Evolutionary conservation across 2,113 vertebrate genomes (phyloP).

Genomic region (Microtus montanus): DNA sequence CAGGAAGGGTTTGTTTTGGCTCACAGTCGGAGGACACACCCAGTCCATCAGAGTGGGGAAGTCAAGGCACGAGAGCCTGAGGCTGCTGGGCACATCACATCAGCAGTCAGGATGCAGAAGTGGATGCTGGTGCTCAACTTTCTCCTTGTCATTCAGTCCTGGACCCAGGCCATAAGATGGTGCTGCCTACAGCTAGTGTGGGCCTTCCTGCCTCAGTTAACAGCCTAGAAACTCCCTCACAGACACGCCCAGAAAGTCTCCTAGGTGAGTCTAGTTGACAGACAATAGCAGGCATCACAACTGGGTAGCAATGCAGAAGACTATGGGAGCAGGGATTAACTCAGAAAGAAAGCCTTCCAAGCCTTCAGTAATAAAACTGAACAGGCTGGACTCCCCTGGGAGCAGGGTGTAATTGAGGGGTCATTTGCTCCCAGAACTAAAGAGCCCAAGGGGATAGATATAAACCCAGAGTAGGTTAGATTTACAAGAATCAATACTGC

Average conservation of each 20-base stretch:
- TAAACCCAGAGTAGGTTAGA: neutral
- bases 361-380: neutral
- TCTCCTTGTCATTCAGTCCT: neutral
- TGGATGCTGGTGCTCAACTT: no score
- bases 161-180: neutral
- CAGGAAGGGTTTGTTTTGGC: neutral
- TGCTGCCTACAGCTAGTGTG: no score
- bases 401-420: neutral
- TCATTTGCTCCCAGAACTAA: slow-evolving; percentile 22
- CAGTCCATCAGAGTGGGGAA: neutral
- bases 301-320: neutral
- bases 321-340: neutral
- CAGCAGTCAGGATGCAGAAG: neutral
- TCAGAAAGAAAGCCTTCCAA: neutral
- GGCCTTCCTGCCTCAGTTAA: neutral
- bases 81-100: neutral
- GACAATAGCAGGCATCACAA: neutral
- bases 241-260: neutral
- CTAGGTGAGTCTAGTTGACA: neutral
- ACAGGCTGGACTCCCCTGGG: neutral
- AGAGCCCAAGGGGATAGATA: neutral
- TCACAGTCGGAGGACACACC: neutral
- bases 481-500: slow-evolving; percentile 25
- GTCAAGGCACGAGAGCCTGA: neutral
- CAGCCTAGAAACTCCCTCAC: neutral